Conservation (phyloP, 2,113 vertebrate species). For the Turnix velox region DNA sequence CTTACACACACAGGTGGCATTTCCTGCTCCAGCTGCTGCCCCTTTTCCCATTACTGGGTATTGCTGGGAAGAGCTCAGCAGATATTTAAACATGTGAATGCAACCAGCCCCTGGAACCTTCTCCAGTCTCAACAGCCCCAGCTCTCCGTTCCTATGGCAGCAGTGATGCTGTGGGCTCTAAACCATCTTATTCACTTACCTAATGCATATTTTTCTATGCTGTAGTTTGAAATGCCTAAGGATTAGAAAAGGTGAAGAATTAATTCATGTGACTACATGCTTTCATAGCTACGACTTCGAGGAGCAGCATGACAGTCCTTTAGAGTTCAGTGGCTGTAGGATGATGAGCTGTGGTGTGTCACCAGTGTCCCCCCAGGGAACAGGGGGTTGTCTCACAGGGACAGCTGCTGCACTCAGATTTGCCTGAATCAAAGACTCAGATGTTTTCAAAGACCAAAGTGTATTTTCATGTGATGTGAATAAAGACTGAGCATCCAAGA, state of each 20-base stretch:
- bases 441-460: slow-evolving; percentile 3
- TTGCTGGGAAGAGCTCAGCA: not conserved
- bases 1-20: accelerated
- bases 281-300: not conserved
- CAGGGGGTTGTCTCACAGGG: not conserved
- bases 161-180: not conserved
- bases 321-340: not conserved
- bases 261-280: not conserved
- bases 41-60: not conserved
- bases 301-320: not conserved
- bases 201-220: not conserved
- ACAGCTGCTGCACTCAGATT: too few relatives aligned
- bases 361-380: not conserved
- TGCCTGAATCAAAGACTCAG: too few relatives aligned
- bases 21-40: not conserved
- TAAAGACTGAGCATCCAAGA: not conserved
- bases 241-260: not conserved
- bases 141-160: not conserved
- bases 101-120: not conserved
- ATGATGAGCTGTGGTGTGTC: not conserved
- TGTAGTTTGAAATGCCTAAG: not conserved
- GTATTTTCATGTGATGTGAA: not conserved
- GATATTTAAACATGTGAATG: not conserved
- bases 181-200: not conserved
- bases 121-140: not conserved